Evolutionary conservation across 1,140 invertebrate genomes (phyloP).

Genomic region (Centruroides sculpturatus): DNA sequence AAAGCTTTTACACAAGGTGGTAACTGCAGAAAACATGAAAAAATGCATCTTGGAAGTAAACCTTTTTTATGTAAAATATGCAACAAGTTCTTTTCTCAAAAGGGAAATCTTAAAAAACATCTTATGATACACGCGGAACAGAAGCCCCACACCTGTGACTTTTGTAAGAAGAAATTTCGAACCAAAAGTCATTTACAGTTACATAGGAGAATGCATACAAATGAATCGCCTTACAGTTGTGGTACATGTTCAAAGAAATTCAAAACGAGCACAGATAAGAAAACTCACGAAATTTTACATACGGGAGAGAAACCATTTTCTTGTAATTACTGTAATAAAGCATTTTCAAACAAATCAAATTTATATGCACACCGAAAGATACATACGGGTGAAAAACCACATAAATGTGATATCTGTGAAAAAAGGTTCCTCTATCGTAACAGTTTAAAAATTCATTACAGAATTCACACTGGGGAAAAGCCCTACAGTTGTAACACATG

Average conservation of each 20-base stretch:
- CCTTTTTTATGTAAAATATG: background rate
- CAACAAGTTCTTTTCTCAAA: background rate
- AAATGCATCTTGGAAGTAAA: conserved; percentile 38
- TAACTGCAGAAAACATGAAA: conserved; percentile 47
- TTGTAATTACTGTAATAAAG: conserved; percentile 26
- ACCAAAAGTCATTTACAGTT: too few relatives aligned
- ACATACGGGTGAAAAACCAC: conserved; percentile 29
- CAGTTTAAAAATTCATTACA: background rate
- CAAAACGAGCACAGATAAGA: conserved; percentile 20
- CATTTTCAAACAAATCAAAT: conserved; percentile 24
- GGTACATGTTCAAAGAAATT: conserved; percentile 27
- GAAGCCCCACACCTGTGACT: too few relatives aligned
- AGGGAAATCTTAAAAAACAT: too few relatives aligned
- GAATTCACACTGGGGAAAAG: conserved; percentile 26
- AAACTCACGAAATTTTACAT: conserved; percentile 13
- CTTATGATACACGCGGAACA: too few relatives aligned
- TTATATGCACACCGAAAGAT: background rate
- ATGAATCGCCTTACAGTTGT: conserved; percentile 29
- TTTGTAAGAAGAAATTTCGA: too few relatives aligned
- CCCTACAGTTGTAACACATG: conserved; percentile 28
- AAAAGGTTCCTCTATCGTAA: conserved; percentile 26
- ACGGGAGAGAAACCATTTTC: conserved; percentile 29
- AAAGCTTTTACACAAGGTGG: conserved; percentile 51
- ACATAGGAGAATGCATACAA: conserved; percentile 20
- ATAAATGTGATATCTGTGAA: conserved; percentile 26